phyloP scores from a whole-genome alignment of 2,888 invertebrate genomes.

The Lordiphosa fenestrarum region DNA sequence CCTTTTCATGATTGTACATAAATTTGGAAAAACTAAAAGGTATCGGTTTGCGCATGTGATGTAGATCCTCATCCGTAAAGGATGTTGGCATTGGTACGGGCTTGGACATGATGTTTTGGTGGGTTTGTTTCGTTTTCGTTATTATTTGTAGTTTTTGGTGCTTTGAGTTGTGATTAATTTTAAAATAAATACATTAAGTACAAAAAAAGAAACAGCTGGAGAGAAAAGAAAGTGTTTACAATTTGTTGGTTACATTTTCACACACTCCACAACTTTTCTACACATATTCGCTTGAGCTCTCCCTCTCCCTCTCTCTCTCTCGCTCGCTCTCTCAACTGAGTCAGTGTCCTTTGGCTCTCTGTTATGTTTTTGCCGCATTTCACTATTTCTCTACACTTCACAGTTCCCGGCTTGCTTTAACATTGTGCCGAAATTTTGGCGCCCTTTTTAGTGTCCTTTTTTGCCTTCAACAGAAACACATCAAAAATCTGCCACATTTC shows the following conservation, averaged over 20 bases:
- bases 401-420: too few relatives aligned
- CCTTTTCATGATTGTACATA: slow-evolving; percentile 83
- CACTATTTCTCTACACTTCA: too few relatives aligned
- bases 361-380: not conserved
- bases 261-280: slow-evolving; percentile 45
- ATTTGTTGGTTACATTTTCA: slow-evolving; percentile 1
- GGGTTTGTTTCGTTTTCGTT: slow-evolving; percentile 19
- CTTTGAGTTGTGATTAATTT: too few relatives aligned
- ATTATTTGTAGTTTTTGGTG: slow-evolving; percentile 9
- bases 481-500: too few relatives aligned
- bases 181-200: not conserved
- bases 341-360: slow-evolving; percentile 7
- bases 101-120: slow-evolving; percentile 77
- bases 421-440: slow-evolving; percentile 40
- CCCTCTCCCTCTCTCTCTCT: slow-evolving; percentile 4
- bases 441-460: slow-evolving; percentile 24
- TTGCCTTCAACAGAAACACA: too few relatives aligned
- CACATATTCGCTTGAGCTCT: slow-evolving; percentile 25
- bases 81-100: slow-evolving; percentile 60
- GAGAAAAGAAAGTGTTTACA: too few relatives aligned
- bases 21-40: slow-evolving; percentile 76
- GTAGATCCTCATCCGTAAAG: slow-evolving; percentile 72
- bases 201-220: too few relatives aligned
- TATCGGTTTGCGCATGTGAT: slow-evolving; percentile 70
- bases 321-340: slow-evolving; percentile 1